Base-by-base conservation (phyloP, 2,113 vertebrate genomes). In the Trichechus manatus region DNA sequence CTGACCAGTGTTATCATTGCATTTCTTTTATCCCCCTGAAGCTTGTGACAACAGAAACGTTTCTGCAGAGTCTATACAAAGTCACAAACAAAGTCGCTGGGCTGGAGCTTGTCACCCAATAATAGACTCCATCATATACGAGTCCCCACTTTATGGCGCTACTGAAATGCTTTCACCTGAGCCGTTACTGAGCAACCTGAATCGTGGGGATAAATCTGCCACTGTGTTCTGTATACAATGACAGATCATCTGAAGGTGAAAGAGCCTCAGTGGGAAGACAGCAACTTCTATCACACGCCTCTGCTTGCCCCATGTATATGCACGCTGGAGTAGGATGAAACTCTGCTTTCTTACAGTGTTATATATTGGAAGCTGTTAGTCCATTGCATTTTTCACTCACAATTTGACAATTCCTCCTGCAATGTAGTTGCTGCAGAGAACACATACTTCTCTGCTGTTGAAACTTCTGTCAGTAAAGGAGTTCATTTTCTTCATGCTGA, bases 101-200 rank as follows among this genome's bases (percentile, higher is more conserved):
- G 29, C 85, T 97, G 94, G 27, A 77, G 75, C 44, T 95, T 97
- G 92, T 98, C 96, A 96, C n/a, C 36, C 85, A 91, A 78, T 98
- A 97, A 98, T 72, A 42, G 92, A 97, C 93, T 97, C 61, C 80
- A 9, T 97, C 95, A 96, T 68, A 97, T 98, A 92, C 59, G 97
- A 72, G 85, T 93, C 97, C 95, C 15, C 47, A 70, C 98, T 98
- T 97, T 88, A 75, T 95, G 95, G 96, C 96, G 90, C 36, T 92
- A 84, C 93, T 96, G 97, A 98, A 98, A 87, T 92, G 44, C 79
- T 97, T 98, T 98, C 88, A 97, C 82, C 88, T 97, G 96, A 91
- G 63, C 29, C 96, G 93, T 59, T 91, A 88, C 47, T 74, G 94
- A 97, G 59, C 96, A 96, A 92, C 94, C 44, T 22, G 96, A 97